phyloP scores from a whole-genome alignment of 1,140 invertebrate species.

The Tyrophagus putrescentiae region DNA sequence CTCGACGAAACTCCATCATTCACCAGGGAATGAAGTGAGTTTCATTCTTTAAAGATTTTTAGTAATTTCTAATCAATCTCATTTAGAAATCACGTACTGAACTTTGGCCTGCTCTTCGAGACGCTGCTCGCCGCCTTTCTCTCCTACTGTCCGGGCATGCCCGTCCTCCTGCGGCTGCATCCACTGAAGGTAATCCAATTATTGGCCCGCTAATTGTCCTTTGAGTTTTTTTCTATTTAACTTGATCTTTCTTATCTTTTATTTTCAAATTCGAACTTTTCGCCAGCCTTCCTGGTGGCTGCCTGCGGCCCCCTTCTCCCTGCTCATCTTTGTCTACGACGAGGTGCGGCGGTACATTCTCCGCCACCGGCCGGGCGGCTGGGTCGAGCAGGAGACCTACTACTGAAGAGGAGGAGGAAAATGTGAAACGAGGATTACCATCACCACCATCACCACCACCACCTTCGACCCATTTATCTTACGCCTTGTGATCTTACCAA shows the following conservation, averaged over 20 bases:
- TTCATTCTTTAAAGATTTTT: not conserved
- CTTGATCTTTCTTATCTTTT: no score
- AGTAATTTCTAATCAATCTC: conserved; percentile 24
- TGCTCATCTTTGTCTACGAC: conserved; percentile 95
- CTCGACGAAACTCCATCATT: conserved; percentile 82
- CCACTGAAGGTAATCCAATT: no score
- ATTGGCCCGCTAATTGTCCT: no score
- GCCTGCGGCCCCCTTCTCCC: conserved; percentile 85
- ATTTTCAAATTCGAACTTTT: conserved; percentile 2
- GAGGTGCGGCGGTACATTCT: conserved; percentile 88
- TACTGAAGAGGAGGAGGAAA: conserved; percentile 4
- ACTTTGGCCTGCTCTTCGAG: conserved; percentile 86
- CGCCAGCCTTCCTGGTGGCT: conserved; percentile 82
- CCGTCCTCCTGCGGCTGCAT: conserved; percentile 88
- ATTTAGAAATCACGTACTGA: conserved; percentile 69
- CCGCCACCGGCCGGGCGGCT: conserved; percentile 87
- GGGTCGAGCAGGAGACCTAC: conserved; percentile 97
- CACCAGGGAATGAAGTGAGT: conserved; percentile 83
- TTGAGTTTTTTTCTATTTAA: no score
- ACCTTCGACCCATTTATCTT: no score
- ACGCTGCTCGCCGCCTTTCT: conserved; percentile 81
- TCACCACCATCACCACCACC: no score
- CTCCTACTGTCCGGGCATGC: conserved; percentile 89
- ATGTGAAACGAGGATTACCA: no score
- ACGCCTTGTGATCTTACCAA: no score